Evolutionary conservation across 1,140 invertebrate species (phyloP), one percentile per base, ranked within the genome.

Genomic region (Drosophila seguyi): DNA sequence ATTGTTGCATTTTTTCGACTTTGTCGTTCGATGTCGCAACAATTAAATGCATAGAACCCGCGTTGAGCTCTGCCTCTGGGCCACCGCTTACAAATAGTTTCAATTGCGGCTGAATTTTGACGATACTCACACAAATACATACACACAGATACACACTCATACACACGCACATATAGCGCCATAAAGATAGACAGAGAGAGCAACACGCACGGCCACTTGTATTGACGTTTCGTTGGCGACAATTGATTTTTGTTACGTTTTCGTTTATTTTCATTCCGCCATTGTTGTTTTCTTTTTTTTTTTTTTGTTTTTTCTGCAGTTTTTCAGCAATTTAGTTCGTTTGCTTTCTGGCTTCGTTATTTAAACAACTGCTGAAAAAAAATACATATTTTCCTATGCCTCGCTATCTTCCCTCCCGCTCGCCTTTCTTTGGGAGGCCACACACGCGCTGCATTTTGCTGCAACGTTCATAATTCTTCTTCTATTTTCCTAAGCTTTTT

Each of bases 171-270:
- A 25, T 14, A 14, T 31, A 44, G n/a, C 16, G 31, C 18, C n/a
- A 2, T 48, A 47, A 14, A 63, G 38, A 65, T 38, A 47, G 55
- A 63, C 31, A 47, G 53, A 59, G 39, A 81, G 45, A 77, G 34
- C 41, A 41, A 69, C 34, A 63, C 45, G 79, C 83, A 61, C 65
- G 71, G 52, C 69, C 83, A 88, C 85, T 79, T 80, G 79, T 90
- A 90, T 90, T 90, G 85, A 90, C 85, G 78, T 90, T 90, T 90
- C 76, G 85, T 85, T 90, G 85, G 81, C 85, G 85, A 90, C 85
- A 88, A 88, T 88, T 88, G 85, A 88, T 88, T 88, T 88, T 88
- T 88, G 81, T 88, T 88, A 90, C 85, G 84, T 88, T 88, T 88
- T 88, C 85, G 86, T 90, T 85, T 90, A 85, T 88, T 88, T 88